Base-by-base conservation (phyloP, 2,113 vertebrate genomes). In the Platichthys flesus region DNA sequence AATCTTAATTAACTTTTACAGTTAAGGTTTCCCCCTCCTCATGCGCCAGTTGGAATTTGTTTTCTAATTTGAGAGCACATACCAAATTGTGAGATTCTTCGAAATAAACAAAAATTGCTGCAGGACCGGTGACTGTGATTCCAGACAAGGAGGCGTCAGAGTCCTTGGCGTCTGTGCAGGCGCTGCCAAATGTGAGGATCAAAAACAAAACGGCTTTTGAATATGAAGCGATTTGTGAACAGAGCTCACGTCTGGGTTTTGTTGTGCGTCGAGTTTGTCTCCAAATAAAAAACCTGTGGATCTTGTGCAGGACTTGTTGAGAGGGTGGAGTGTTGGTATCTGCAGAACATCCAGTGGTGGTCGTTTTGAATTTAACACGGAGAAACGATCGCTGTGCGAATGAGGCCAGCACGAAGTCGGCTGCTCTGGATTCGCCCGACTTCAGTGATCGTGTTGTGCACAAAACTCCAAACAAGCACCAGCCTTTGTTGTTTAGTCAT, bases 341-440 rank as follows among this genome's bases (percentile, higher is more conserved):
- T 67, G 71, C n/a, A 66, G 56, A 68, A 86, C 74, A 56, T 78
- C 64, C 72, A 66, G 68, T 86, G 64, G 63, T 58, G 24, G 21
- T 70, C 52, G 0, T 71, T 86, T 86, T 88, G 90, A 90, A 83
- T 81, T 51, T 24, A 56, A 82, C 60, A 12, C 21, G 18, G 62
- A 15, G 54, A 77, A 76, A 68, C 31, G 67, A 82, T 84, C 24
- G 78, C 75, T 76, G 74, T 62, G 77, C 81, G 87, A 89, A 87
- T 76, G 24, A 85, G 86, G 86, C 77, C 81, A 79, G 26, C 51
- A 2, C 35, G 59, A 65, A 72, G 65, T 45, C 6, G 80, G 85
- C 64, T 64, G 75, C 57, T 15, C 52, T 49, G 57, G 60, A 74
- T 73, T 56, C 67, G 64, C 58, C 66, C 2, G 80, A 78, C 70